Percentiles rank a stretch among this genome's conserved stretches.
Evolutionary conservation across 1,140 invertebrate species (phyloP).

Genomic region (Charaxes varanes): DNA sequence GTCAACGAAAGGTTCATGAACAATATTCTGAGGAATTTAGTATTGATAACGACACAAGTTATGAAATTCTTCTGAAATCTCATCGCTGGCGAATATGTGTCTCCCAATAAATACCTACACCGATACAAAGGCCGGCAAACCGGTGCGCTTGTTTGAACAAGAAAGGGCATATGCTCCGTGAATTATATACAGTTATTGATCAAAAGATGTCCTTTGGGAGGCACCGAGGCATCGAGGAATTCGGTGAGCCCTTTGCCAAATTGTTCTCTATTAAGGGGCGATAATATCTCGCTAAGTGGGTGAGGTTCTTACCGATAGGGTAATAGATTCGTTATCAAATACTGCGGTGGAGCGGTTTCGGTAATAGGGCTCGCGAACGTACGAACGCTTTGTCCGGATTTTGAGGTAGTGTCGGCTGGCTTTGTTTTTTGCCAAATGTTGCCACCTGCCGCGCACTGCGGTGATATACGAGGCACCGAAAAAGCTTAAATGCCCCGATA

Average conservation of each 20-base stretch:
- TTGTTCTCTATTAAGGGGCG: conserved; percentile 56
- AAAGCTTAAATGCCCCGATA: conserved; percentile 18
- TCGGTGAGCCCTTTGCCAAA: conserved; percentile 49
- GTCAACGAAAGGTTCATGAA: too few species aligned
- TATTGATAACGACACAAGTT: too few species aligned
- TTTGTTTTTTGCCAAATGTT: conserved; percentile 19
- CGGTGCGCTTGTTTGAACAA: conserved; percentile 55
- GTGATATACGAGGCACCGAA: conserved; percentile 17
- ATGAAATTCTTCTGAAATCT: conserved; percentile 18
- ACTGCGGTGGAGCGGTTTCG: conserved; percentile 22
- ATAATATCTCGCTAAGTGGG: conserved; percentile 53
- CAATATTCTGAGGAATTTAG: too few species aligned
- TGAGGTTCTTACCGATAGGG: conserved; percentile 27
- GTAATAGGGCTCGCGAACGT: conserved; percentile 18
- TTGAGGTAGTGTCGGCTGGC: conserved; percentile 13
- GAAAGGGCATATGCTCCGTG: conserved; percentile 66
- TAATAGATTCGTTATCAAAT: conserved; percentile 40
- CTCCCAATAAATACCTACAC: conserved; percentile 34
- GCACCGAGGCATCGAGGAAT: conserved; percentile 50
- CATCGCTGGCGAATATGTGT: conserved; percentile 26
- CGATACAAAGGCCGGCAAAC: conserved; percentile 50
- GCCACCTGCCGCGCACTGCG: conserved; percentile 18
- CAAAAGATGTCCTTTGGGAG: conserved; percentile 68
- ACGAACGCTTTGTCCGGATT: conserved; percentile 15
- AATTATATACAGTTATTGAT: conserved; percentile 73